Percentiles rank a stretch among this genome's conserved stretches.
Conservation (phyloP, 2,797 vertebrate genomes). For the Coreius guichenoti region DNA sequence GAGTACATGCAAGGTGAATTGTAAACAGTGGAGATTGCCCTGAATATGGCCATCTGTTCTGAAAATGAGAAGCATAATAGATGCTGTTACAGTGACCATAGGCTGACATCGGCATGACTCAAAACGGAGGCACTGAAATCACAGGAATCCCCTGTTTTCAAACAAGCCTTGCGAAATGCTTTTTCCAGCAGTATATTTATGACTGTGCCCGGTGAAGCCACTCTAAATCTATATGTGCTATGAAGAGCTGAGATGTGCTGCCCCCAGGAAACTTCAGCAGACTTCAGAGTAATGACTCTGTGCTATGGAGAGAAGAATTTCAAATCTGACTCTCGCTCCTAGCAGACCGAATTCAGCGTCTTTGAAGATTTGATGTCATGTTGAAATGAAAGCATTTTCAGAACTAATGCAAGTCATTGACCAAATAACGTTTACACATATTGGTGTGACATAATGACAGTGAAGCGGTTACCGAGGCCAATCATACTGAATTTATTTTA, state of each 20-base stretch:
- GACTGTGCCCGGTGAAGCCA: constrained; percentile 37
- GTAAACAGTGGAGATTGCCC: constrained; percentile 50
- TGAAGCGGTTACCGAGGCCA: not conserved
- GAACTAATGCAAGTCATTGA: constrained; percentile 16
- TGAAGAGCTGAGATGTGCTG: constrained; percentile 43
- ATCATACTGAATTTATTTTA: constrained; percentile 9
- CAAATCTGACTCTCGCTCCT: constrained; percentile 7
- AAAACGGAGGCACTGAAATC: constrained; percentile 21
- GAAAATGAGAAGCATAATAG: constrained; percentile 55
- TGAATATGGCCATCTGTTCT: constrained; percentile 53
- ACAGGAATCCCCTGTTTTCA: constrained; percentile 22
- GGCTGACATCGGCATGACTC: constrained; percentile 36
- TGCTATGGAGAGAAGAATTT: constrained; percentile 41
- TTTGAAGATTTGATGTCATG: constrained; percentile 34
- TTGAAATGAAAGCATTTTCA: not conserved
- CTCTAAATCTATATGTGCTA: constrained; percentile 41
- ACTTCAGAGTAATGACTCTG: constrained; percentile 40
- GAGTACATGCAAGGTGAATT: constrained; percentile 41
- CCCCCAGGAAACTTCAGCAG: constrained; percentile 48
- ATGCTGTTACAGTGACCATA: constrained; percentile 48
- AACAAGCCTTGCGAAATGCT: constrained; percentile 36
- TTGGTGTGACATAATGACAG: constrained; percentile 7
- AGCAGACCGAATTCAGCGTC: constrained; percentile 12
- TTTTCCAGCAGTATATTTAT: constrained; percentile 46
- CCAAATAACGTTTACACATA: constrained; percentile 1